These are phyloP conservation scores for Mycogona germanica DNA, from an alignment of 2,888 invertebrate species.

Conservation along the genomic window DNA sequence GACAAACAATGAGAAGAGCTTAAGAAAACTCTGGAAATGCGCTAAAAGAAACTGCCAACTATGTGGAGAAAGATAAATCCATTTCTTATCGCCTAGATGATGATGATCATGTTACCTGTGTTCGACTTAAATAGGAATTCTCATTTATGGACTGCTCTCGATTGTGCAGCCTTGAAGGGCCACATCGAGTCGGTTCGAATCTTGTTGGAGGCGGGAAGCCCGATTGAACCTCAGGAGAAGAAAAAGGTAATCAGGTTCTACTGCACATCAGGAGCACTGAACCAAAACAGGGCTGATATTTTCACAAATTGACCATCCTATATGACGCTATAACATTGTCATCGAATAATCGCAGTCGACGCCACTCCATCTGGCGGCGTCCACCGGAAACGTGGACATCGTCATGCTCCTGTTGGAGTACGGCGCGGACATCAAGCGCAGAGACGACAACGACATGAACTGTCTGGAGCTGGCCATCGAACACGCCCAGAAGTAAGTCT, in stretches of 20 bases:
- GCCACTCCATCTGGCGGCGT: conserved; percentile 36
- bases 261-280: not conserved
- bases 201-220: conserved; percentile 34
- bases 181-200: conserved; percentile 32
- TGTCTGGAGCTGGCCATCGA: conserved; percentile 37
- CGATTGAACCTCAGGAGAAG: conserved; percentile 37
- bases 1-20: too few relatives aligned
- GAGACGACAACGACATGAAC: conserved; percentile 33
- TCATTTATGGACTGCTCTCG: conserved; percentile 37
- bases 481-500: conserved; percentile 31
- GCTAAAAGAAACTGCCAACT: too few relatives aligned
- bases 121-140: too few relatives aligned
- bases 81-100: too few relatives aligned
- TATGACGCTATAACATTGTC: not conserved
- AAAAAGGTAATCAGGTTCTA: conserved; percentile 33
- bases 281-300: too few relatives aligned
- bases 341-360: conserved; percentile 30
- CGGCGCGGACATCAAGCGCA: conserved; percentile 32
- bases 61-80: too few relatives aligned
- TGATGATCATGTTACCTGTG: too few relatives aligned
- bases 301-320: not conserved
- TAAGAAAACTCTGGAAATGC: too few relatives aligned
- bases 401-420: conserved; percentile 33
- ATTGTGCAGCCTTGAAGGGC: conserved; percentile 37
- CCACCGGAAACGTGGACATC: conserved; percentile 33